Conservation (phyloP, 2,797 vertebrate species). For the Squalus acanthias region DNA sequence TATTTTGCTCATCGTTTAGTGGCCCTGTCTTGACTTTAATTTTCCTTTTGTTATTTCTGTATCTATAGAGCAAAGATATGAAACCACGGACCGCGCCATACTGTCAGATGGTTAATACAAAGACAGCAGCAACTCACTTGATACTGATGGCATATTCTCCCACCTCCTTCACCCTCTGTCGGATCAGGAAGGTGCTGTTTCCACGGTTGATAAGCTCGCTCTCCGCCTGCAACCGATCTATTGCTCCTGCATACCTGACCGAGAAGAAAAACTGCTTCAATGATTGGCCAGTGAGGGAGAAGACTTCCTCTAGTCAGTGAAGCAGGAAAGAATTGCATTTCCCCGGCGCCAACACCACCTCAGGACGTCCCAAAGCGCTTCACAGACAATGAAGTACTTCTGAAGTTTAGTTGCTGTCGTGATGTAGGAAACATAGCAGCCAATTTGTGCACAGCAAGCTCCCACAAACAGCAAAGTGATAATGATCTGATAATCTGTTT, state of each 20-base stretch:
- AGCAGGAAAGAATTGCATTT: neutral
- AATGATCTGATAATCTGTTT: neutral
- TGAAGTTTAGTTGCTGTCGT: neutral
- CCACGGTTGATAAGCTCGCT: slow-evolving; percentile 80
- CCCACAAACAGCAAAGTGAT: neutral
- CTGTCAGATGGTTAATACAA: neutral
- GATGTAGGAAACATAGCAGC: neutral
- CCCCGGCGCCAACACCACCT: too few relatives aligned
- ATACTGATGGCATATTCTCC: slow-evolving; percentile 96
- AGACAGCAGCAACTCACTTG: slow-evolving; percentile 68
- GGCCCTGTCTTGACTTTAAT: too few relatives aligned
- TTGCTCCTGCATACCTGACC: slow-evolving; percentile 85
- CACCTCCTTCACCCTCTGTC: slow-evolving; percentile 84
- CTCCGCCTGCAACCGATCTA: slow-evolving; percentile 88
- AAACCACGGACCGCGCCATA: neutral
- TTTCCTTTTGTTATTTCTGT: too few relatives aligned
- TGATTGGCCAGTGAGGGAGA: neutral
- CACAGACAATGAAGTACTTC: neutral
- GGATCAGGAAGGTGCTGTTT: slow-evolving; percentile 92
- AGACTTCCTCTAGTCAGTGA: neutral
- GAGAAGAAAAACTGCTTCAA: neutral
- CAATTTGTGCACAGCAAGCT: neutral
- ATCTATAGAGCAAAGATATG: too few relatives aligned
- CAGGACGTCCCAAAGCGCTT: neutral
- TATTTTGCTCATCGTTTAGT: too few relatives aligned